Evolutionary conservation across 2,113 vertebrate genomes (phyloP).

Genomic region (Psittacula cyanocephala): DNA sequence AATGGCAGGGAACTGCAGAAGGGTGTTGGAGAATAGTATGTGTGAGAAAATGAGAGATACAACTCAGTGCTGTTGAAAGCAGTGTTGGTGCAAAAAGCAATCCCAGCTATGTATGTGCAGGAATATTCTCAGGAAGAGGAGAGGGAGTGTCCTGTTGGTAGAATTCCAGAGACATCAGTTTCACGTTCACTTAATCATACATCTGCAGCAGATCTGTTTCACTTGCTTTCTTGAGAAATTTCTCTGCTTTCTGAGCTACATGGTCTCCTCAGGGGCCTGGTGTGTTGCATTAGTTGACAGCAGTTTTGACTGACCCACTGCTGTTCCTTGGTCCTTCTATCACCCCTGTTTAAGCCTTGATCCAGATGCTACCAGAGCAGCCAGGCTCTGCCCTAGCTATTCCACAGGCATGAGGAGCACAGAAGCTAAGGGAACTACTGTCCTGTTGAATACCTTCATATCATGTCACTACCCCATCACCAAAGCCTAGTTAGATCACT

Average conservation of each 20-base stretch:
- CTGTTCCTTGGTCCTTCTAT: not conserved
- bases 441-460: not conserved
- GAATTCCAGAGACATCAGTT: not conserved
- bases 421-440: not conserved
- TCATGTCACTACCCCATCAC: not conserved
- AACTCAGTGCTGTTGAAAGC: not conserved
- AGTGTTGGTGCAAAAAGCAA: not conserved
- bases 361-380: not conserved
- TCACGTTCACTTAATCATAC: not conserved
- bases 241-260: not conserved
- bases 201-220: not conserved
- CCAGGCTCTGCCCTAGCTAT: not conserved
- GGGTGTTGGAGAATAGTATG: not conserved
- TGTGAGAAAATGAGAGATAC: not conserved
- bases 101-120: not conserved
- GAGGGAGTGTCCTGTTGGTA: not conserved
- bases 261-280: slow-evolving; percentile 23
- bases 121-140: not conserved
- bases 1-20: not conserved
- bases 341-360: not conserved
- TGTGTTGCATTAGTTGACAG: not conserved
- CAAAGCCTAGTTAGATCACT: slow-evolving; percentile 42
- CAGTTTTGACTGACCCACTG: not conserved
- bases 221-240: not conserved
- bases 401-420: not conserved